Base-by-base conservation (phyloP, 2,113 vertebrate genomes). In the Brachyistius frenatus region DNA sequence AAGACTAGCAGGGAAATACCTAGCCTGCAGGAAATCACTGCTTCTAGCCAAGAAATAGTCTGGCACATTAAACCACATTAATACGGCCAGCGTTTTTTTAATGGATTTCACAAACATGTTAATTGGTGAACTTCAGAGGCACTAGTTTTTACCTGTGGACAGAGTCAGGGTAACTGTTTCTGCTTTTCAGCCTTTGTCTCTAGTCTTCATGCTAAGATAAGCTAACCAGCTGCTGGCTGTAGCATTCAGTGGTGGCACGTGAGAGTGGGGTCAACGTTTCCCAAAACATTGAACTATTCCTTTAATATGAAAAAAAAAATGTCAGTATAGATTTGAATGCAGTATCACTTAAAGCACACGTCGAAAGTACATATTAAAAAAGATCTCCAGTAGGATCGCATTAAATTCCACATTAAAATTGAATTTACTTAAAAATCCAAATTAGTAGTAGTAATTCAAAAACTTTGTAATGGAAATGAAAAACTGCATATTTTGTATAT, bases 371-470 rank as follows among this genome's bases (percentile, higher is more conserved):
- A 76, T 50, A 23, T 23, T 41, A 10, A 35, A 76, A 75, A 33
- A 71, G 35, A 80, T 49, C 65, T 69, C 30, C 2, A 23, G 53
- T 62, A 60, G 16, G 53, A 23, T 13, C 31, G 7, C 10, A 13
- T 23, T 23, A 23, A 35, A 16, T 47, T 68, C 5, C 54, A 39
- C 2, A 7, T 5, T 37, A 39, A 66, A 46, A 31, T 54, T 60
- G 30, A 5, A 39, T 33, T 72, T 44, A 58, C 35, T 76, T 44
- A n/a, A 75, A 75, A 55, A 77, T 60, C 1, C 63, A 60, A 78
- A 69, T 49, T 30, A 8, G n/a, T 47, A 64, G 67, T 58, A 46
- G 1, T 30, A 33, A 75, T 36, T 35, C 30, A 64, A 65, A 54
- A 9, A 4, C 10, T 60, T 65, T 36, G n/a, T 55, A 68, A 46